Percentiles rank a stretch among this genome's conserved stretches.
Conservation (phyloP, 1,140 invertebrate species). For the Lepidurus couesii region DNA sequence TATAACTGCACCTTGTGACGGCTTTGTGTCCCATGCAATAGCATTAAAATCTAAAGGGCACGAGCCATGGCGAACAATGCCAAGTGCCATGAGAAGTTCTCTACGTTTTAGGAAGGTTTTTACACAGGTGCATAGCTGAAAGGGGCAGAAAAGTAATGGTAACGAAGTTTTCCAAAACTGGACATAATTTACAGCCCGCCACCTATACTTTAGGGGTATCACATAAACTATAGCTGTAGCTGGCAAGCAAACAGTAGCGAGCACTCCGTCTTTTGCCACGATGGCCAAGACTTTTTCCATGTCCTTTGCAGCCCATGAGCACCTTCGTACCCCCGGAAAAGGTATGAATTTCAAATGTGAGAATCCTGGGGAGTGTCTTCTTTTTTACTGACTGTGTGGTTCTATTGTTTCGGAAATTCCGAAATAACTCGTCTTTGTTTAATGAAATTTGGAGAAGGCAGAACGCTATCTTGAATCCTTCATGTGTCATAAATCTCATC, state of each 20-base stretch:
- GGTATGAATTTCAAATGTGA: background rate
- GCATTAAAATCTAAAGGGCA: slow-evolving; percentile 11
- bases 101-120: background rate
- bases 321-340: background rate
- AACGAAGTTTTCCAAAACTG: slow-evolving; percentile 10
- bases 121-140: background rate
- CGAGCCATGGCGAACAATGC: slow-evolving; percentile 13
- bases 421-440: too few relatives aligned
- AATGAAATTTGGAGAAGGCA: too few relatives aligned
- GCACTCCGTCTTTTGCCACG: background rate
- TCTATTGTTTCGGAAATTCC: too few relatives aligned
- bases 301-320: background rate
- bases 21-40: slow-evolving; percentile 18
- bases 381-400: too few relatives aligned
- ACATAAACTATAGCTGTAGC: slow-evolving; percentile 15
- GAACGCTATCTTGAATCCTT: too few relatives aligned
- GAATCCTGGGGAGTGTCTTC: too few relatives aligned
- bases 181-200: slow-evolving; percentile 13
- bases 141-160: background rate
- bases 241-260: background rate
- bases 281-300: background rate
- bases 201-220: background rate
- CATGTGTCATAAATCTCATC: too few relatives aligned
- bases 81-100: background rate
- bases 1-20: background rate